Evolutionary conservation across 2,113 vertebrate species (phyloP).

Genomic region (Lynx canadensis): DNA sequence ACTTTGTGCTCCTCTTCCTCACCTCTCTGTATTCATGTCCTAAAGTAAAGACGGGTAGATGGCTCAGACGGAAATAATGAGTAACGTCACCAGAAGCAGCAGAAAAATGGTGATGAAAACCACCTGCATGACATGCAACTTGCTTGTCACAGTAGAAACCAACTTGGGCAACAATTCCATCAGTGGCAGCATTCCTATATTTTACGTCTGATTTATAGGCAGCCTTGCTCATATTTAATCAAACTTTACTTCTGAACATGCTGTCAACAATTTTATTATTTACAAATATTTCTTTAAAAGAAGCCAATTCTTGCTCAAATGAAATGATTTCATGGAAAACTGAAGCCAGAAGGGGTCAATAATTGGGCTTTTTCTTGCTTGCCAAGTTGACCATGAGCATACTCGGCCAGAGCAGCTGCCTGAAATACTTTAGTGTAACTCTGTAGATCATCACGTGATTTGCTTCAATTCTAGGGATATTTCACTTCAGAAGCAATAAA

Average conservation of each 20-base stretch:
- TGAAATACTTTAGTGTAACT: neutral
- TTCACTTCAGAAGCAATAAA: slow-evolving; percentile 21
- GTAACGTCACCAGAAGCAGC: neutral
- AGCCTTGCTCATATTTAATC: neutral
- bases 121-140: neutral
- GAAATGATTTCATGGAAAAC: slow-evolving; percentile 51
- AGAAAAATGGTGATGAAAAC: slow-evolving; percentile 25
- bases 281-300: slow-evolving; percentile 58
- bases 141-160: neutral
- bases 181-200: neutral
- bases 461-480: neutral
- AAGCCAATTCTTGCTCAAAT: slow-evolving; percentile 37
- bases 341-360: slow-evolving; percentile 19
- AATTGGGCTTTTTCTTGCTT: neutral
- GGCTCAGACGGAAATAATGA: neutral
- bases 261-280: slow-evolving; percentile 57
- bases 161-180: neutral
- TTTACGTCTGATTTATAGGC: slow-evolving; percentile 20
- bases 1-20: neutral
- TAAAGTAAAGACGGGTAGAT: neutral
- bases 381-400: neutral
- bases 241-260: slow-evolving; percentile 50
- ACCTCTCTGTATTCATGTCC: neutral
- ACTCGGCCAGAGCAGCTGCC: neutral
- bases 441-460: neutral